Conservation (phyloP, 2,888 invertebrate genomes). For the Chaitophorus viminalis region DNA sequence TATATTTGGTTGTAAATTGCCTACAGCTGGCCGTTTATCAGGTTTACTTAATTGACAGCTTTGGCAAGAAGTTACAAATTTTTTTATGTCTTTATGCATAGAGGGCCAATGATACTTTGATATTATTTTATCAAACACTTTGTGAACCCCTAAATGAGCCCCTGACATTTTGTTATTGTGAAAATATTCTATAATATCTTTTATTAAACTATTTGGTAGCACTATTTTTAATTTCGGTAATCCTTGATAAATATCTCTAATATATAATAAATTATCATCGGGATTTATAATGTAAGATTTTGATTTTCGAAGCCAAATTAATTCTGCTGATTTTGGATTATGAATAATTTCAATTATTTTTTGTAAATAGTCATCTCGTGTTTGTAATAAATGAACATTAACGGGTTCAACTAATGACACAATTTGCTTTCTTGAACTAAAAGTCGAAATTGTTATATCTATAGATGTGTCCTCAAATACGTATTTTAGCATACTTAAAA, state of each 20-base stretch:
- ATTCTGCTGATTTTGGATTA: neutral
- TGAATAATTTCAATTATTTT: neutral
- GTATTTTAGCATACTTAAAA: constrained; percentile 10
- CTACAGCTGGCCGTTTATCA: neutral
- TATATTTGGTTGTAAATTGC: neutral
- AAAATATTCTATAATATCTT: neutral
- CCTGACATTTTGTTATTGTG: constrained; percentile 5
- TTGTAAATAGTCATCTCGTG: neutral
- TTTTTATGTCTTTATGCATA: constrained; percentile 4
- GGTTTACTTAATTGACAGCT: neutral
- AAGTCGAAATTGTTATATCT: neutral
- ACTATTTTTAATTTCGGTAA: neutral
- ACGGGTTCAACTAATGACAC: neutral
- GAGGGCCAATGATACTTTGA: neutral
- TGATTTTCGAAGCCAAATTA: neutral
- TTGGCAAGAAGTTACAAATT: neutral
- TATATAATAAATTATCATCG: neutral
- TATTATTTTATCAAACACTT: constrained; percentile 15
- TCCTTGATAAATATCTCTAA: neutral
- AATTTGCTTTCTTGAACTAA: neutral
- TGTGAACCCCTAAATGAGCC: constrained; percentile 13
- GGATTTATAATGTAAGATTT: neutral
- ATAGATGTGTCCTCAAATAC: neutral
- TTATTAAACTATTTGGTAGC: neutral
- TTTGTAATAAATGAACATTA: neutral